Conservation (phyloP, 2,113 vertebrate species). For the Corydoras maculifer region DNA sequence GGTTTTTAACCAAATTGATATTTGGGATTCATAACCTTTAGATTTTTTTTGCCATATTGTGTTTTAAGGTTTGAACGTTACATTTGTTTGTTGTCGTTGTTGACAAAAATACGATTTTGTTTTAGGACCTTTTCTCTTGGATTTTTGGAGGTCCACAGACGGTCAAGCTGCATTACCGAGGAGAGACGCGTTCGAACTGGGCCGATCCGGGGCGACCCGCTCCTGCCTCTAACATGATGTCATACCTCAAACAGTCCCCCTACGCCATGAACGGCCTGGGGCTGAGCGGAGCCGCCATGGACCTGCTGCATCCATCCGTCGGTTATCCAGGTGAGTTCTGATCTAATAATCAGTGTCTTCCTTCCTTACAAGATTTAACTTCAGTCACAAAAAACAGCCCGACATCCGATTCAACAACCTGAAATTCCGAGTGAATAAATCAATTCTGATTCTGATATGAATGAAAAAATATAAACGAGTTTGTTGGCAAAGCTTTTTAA, state of each 20-base stretch:
- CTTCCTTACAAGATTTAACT: no score
- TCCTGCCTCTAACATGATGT: conserved; percentile 98
- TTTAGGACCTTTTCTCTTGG: conserved; percentile 43
- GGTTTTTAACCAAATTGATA: no score
- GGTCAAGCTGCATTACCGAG: conserved; percentile 70
- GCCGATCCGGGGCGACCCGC: conserved; percentile 70
- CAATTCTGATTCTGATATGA: no score
- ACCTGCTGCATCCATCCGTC: conserved; percentile 93
- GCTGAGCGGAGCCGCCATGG: conserved; percentile 91
- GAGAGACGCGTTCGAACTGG: conserved; percentile 62
- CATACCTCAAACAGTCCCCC: conserved; percentile 99
- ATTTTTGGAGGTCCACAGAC: conserved; percentile 46
- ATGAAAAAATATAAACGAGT: not conserved
- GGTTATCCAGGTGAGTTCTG: conserved; percentile 82
- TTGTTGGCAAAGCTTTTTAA: not conserved
- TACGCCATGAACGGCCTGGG: conserved; percentile 96
- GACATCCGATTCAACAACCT: no score
- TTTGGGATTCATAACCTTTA: no score
- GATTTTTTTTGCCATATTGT: no score
- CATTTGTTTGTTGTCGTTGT: not conserved
- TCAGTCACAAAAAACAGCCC: no score
- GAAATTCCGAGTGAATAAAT: no score
- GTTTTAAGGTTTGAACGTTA: no score
- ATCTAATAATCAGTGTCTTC: no score
- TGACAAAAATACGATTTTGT: not conserved